Evolutionary conservation across 2,888 invertebrate genomes (phyloP).

Genomic region (Eubasilissa splendida): DNA sequence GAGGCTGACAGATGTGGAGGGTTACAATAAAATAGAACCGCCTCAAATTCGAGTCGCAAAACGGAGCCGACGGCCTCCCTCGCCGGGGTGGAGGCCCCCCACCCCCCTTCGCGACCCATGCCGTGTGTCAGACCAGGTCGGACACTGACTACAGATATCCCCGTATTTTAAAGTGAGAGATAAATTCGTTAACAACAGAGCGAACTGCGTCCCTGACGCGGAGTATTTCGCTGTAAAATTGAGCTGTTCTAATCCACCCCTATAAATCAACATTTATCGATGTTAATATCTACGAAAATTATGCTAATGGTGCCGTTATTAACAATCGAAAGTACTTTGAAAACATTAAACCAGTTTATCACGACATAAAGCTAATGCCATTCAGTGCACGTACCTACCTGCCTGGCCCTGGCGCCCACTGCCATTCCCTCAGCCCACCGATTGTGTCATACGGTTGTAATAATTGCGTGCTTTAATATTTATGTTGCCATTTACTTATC

Average conservation of each 20-base stretch:
- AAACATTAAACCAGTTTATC: constrained; percentile 55
- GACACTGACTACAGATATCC: not conserved
- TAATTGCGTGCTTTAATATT: not conserved
- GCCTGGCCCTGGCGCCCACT: constrained; percentile 24
- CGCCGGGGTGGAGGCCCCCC: not conserved
- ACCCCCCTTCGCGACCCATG: too few species aligned
- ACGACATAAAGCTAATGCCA: constrained; percentile 46
- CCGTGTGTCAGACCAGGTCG: not conserved
- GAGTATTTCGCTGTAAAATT: constrained; percentile 34
- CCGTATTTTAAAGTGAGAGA: constrained; percentile 10
- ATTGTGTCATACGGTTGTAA: constrained; percentile 25
- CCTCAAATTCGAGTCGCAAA: not conserved
- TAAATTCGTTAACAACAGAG: constrained; percentile 23
- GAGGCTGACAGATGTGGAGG: not conserved
- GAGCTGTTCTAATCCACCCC: constrained; percentile 48
- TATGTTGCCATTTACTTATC: not conserved
- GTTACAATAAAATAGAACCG: not conserved
- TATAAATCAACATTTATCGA: constrained; percentile 55
- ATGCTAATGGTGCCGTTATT: constrained; percentile 54
- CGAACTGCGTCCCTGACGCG: constrained; percentile 28
- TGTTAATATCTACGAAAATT: constrained; percentile 56
- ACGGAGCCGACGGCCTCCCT: not conserved
- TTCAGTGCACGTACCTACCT: constrained; percentile 48
- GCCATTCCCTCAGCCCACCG: not conserved
- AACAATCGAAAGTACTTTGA: constrained; percentile 50